These are phyloP conservation scores for Cirrhinus mrigala DNA, from an alignment of 2,797 vertebrate genomes.

Conservation along the genomic window DNA sequence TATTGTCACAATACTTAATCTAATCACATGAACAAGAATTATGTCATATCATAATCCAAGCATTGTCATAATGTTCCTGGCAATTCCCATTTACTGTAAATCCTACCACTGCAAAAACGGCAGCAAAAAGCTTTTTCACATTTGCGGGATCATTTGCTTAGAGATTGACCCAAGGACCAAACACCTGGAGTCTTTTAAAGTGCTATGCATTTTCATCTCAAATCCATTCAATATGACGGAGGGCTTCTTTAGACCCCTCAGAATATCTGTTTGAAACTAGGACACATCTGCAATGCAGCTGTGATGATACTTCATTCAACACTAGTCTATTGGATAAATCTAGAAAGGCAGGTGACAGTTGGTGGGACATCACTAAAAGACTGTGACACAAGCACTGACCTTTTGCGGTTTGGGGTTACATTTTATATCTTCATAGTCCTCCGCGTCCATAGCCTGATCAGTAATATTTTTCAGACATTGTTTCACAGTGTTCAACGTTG, in stretches of 20 bases:
- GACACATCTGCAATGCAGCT: conserved; percentile 39
- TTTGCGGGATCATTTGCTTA: background rate
- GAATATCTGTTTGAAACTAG: background rate
- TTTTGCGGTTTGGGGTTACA: background rate
- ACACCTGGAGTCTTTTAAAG: conserved; percentile 39
- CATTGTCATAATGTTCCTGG: background rate
- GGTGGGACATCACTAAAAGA: background rate
- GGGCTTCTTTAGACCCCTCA: conserved; percentile 9
- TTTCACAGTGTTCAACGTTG: background rate
- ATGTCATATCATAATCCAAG: background rate
- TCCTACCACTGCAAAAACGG: background rate
- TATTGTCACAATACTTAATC: background rate
- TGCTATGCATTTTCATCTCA: conserved; percentile 17
- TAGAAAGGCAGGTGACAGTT: conserved; percentile 18
- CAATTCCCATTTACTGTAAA: background rate
- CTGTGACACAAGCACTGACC: background rate
- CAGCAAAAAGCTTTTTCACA: background rate
- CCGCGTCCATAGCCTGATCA: background rate
- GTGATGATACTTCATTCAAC: conserved; percentile 5
- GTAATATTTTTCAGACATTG: conserved; percentile 12
- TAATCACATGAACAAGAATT: background rate
- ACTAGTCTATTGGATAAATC: background rate
- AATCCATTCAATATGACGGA: conserved; percentile 31
- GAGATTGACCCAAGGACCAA: background rate
- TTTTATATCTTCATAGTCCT: background rate